Evolutionary conservation across 2,113 vertebrate species (phyloP).

Genomic region (Picathartes gymnocephalus): DNA sequence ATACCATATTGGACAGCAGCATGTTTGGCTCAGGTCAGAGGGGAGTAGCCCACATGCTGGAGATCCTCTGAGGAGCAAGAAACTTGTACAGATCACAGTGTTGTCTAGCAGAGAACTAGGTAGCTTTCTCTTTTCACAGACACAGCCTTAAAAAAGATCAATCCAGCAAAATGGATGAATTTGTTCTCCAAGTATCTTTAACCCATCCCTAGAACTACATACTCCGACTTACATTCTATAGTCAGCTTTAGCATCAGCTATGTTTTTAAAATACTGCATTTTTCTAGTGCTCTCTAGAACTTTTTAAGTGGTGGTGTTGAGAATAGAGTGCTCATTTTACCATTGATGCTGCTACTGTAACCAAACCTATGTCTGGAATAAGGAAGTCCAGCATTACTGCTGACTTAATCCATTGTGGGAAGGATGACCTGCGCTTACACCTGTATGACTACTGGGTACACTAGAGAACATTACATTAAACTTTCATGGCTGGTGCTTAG

Average conservation of each 20-base stretch:
- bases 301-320: neutral
- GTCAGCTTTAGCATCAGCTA: neutral
- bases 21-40: neutral
- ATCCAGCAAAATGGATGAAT: neutral
- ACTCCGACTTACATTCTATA: neutral
- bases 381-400: neutral
- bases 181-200: neutral
- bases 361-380: neutral
- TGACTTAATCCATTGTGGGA: neutral
- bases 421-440: neutral
- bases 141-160: neutral
- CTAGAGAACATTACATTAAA: constrained; percentile 4
- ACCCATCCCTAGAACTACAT: neutral
- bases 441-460: neutral
- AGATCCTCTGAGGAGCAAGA: neutral
- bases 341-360: neutral
- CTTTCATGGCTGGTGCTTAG: constrained; percentile 5
- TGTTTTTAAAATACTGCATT: neutral
- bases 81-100: neutral
- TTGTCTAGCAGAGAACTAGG: neutral
- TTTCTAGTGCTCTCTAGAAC: neutral
- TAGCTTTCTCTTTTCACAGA: neutral
- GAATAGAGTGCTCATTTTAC: neutral
- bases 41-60: neutral
- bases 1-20: neutral